Evolutionary conservation across 1,140 invertebrate genomes (phyloP), one percentile per base, ranked within the genome.

Genomic region (Spodoptera frugiperda): DNA sequence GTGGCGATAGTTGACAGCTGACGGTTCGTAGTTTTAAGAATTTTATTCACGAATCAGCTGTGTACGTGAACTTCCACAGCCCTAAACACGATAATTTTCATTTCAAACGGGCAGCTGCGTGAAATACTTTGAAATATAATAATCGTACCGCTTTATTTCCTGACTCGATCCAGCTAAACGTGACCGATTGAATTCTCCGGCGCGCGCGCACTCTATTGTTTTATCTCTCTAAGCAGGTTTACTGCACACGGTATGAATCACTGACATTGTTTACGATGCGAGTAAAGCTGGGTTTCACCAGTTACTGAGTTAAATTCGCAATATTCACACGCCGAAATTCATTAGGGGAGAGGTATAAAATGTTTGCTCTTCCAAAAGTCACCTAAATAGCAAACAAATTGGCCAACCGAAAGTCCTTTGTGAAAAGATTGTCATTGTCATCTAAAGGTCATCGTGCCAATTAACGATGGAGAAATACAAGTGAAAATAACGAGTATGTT

Each of bases 191-290:
- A 48, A 67, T 21, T 25, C 63, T 48, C 1, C 63, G 63, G 44
- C 63, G 44, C 44, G 59, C n/a, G 61, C 63, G 63, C 44, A 49
- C 19, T 67, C 44, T 25, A 67, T 67, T 67, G 63, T 67, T 67
- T 67, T 49, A 49, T 25, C 44, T 67, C 19, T 49, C 11, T 46
- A 67, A 48, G 63, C 63, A 67, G 63, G 44, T 49, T 65, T 48
- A 19, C 9, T 67, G 44, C 63, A 49, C 44, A 48, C 19, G 3
- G 44, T 9, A 67, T 67, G 63, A 67, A 67, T 67, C 63, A 65
- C 61, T 48, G 30, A n/a, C 55, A 61, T 44, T 63, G 59, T 39
- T 33, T 44, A 44, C 17, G 33, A 11, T 44, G 59, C 10, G 33
- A 44, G 17, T 63, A 9, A 10, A 19, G 59, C 15, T 61, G 59